phyloP scores from a whole-genome alignment of 2,113 vertebrate genomes.

The Apus apus region DNA sequence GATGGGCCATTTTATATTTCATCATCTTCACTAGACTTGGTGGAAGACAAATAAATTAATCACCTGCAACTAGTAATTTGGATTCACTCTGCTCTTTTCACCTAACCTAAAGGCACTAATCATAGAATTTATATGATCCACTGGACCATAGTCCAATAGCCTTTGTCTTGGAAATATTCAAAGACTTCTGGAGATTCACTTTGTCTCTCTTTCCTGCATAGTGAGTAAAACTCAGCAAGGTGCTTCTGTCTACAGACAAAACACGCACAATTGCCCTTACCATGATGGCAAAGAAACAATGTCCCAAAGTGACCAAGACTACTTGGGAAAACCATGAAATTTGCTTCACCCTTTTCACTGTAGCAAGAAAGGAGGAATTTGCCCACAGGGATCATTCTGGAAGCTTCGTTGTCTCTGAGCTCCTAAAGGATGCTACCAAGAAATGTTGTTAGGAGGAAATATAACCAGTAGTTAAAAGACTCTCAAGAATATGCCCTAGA shows the following conservation, averaged over 20 bases:
- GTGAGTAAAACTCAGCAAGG: background rate
- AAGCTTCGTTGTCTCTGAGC: background rate
- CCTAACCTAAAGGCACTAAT: background rate
- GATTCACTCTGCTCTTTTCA: background rate
- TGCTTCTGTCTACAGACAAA: background rate
- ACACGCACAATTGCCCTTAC: background rate
- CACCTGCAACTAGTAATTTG: background rate
- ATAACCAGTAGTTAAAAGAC: background rate
- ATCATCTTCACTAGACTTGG: background rate
- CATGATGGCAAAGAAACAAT: background rate
- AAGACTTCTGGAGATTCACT: background rate
- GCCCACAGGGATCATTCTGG: background rate
- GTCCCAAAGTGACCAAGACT: background rate
- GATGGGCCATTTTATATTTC: background rate
- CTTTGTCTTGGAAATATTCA: background rate
- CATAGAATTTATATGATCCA: background rate
- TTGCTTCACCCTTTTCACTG: background rate
- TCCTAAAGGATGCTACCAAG: background rate
- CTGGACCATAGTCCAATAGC: background rate
- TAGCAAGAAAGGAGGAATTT: background rate
- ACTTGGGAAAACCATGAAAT: background rate
- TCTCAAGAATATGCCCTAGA: background rate
- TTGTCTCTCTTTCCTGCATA: background rate
- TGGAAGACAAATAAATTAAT: background rate
- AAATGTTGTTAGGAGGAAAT: background rate